Evolutionary conservation across 2,113 vertebrate genomes (phyloP), one percentile per base, ranked within the genome.

Genomic region (Scortum barcoo): DNA sequence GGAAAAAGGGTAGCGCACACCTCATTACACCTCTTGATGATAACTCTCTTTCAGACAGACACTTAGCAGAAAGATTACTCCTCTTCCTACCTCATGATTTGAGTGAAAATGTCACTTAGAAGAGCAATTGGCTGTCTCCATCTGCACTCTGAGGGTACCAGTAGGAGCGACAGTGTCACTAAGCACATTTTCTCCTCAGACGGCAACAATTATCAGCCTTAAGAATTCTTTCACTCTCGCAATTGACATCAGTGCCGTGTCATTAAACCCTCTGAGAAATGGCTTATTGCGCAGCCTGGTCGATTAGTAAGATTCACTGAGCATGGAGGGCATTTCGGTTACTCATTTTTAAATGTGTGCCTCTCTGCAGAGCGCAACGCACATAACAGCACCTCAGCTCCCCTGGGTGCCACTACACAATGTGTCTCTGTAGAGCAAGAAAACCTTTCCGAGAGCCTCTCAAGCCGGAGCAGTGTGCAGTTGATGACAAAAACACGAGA

Each of bases 1-100:
- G 65, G 56, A 72, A 33, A 33, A 82, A 76, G 62, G 14, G 77
- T 36, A 69, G 44, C n/a, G 50, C 81, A 81, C 56, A 84, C 68
- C 83, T 91, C 84, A 78, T 58, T 93, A 80, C 76, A 80, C 26
- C 54, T 87, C 51, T 86, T 88, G 53, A 88, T 91, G 87, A 76
- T 86, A 80, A 84, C 73, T 86, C 83, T 36, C 38, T 78, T 58
- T 84, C 56, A 77, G 72, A 76, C 78, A 78, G 79, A 72, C 61
- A 73, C 78, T 84, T 86, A 12, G 51, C 76, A 78, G 54, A 63
- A 54, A 74, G 67, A 84, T 81, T 75, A 66, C 50, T 38, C 16
- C 38, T 70, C 56, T 63, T 73, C 36, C 54, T 78, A 36, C 67
- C 48, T 80, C 61, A 16, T 7, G 3, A 16, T 80, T 81, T 70